Conservation (phyloP, 2,113 vertebrate genomes). For the Oceanites oceanicus region DNA sequence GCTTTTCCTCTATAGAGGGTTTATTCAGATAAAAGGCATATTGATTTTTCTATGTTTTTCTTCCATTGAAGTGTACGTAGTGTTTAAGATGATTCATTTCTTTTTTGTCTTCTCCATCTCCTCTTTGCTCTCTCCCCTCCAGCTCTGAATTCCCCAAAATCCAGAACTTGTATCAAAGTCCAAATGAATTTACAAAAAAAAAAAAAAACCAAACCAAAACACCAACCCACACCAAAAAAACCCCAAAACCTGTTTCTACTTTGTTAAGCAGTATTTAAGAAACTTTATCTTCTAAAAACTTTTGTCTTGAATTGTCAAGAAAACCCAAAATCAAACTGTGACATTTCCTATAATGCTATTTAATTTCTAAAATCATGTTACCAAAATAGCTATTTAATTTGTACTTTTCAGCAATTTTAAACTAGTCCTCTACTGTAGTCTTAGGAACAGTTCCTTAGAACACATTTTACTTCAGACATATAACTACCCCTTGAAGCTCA, state of each 20-base stretch:
- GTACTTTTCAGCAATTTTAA: not conserved
- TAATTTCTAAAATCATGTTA: not conserved
- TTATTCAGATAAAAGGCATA: not conserved
- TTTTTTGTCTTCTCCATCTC: not conserved
- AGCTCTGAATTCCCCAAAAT: not conserved
- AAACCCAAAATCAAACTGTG: not conserved
- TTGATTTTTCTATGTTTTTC: not conserved
- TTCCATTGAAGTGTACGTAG: not conserved
- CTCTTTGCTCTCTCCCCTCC: not conserved
- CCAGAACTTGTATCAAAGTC: not conserved
- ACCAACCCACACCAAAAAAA: not conserved
- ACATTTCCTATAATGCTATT: not conserved
- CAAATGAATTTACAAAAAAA: not conserved
- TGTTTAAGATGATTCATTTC: not conserved
- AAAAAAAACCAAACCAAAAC: not conserved
- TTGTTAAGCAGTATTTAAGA: not conserved
- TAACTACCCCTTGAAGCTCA: not conserved
- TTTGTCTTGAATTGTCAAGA: not conserved
- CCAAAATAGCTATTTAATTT: not conserved
- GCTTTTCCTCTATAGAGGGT: not conserved
- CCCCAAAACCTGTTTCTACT: not conserved
- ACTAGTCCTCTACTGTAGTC: not conserved
- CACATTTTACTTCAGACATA: not conserved
- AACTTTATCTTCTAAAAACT: not conserved
- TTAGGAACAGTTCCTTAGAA: not conserved